Evolutionary conservation across 2,797 vertebrate genomes (phyloP), one percentile per base, ranked within the genome.

Genomic region (Lacerta viridis): DNA sequence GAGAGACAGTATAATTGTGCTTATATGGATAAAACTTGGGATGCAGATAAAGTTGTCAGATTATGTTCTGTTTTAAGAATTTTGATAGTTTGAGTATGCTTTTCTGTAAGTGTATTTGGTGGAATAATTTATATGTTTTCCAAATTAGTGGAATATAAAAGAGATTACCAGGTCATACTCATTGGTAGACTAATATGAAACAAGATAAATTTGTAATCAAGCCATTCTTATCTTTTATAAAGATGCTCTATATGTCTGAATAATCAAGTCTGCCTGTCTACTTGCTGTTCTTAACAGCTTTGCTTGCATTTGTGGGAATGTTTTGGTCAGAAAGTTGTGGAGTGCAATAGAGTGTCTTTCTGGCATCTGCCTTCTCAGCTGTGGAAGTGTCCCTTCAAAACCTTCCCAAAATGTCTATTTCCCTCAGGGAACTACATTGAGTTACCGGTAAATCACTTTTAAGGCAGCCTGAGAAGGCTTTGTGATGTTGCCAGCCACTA

Each of bases 101-200:
- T 43, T n/a, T 78, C 20, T 85, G 20, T 8, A 43, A 39, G 27
- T 39, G 17, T 59, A 41, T 9, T 39, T 77, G 59, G 41, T 75
- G 33, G 8, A 74, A 39, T 68, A 39, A 50, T 83, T 88, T 72
- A 76, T 68, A 15, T 7, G 66, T 83, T 36, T 76, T 59, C 55
- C 61, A 68, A 76, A 68, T 6, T 66, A 66, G 77, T 29, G 27
- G 29, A 85, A 76, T 66, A 76, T 13, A 36, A 20, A 76, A 76
- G 41, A 23, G 36, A 27, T 75, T 25, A 25, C 29, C 41, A 46
- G 61, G 8, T 20, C 29, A 43, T 75, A 7, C 2, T 13, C 43
- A 33, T 78, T 86, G 33, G 59, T 68, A 83, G n/a, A 23, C 66
- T 83, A 68, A 66, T 36, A 46, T 15, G 29, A 82, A 74, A 82